A percentile compares a stretch with the other conserved stretches of the same genome.
phyloP scores from a whole-genome alignment of 2,797 vertebrate species.

The Peromyscus eremicus region DNA sequence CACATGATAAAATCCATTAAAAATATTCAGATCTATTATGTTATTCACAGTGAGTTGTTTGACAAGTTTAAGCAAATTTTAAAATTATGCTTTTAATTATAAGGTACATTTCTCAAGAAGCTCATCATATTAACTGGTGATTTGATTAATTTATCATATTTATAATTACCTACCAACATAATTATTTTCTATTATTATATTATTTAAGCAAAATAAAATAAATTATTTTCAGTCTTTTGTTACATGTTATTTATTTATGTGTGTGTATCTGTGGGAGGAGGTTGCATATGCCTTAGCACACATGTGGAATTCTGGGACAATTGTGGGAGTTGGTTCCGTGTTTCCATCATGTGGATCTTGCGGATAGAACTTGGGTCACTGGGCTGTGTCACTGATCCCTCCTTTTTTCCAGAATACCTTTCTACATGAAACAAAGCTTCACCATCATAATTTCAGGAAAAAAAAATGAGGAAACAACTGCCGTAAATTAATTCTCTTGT shows the following conservation, averaged over 20 bases:
- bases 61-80: neutral
- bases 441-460: neutral
- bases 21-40: neutral
- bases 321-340: neutral
- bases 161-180: slow-evolving; percentile 20
- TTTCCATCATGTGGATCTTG: neutral
- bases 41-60: neutral
- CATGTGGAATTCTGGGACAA: neutral
- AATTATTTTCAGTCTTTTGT: neutral
- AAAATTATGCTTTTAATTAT: neutral
- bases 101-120: neutral
- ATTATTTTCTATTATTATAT: neutral
- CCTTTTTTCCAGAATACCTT: neutral
- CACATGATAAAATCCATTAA: neutral
- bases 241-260: neutral
- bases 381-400: neutral
- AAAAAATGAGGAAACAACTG: neutral
- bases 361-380: neutral
- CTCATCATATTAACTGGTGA: neutral
- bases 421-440: neutral
- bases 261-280: neutral
- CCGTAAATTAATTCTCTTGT: neutral
- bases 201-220: neutral
- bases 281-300: too few relatives aligned
- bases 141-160: slow-evolving; percentile 18